phyloP scores from a whole-genome alignment of 2,888 invertebrate species.

The Epirrita christyi region DNA sequence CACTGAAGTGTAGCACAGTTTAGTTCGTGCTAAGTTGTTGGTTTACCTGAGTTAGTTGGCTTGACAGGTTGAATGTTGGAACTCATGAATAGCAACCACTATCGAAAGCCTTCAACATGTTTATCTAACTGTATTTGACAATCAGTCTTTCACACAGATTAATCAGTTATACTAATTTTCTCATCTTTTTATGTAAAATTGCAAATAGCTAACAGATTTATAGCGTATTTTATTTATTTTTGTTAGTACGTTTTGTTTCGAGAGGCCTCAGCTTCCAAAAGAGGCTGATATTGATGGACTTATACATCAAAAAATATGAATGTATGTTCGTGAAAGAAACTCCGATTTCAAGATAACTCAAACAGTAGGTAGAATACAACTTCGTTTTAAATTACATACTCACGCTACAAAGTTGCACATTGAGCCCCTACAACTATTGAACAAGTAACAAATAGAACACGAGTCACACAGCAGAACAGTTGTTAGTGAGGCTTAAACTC shows the following conservation, averaged over 20 bases:
- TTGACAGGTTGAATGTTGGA: slow-evolving; percentile 24
- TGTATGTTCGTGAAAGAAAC: no score
- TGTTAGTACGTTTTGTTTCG: no score
- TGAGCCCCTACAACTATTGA: no score
- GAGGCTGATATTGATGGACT: no score
- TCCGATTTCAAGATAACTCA: no score
- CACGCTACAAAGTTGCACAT: neutral
- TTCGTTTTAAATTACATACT: neutral
- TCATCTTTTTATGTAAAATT: no score
- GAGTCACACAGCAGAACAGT: slow-evolving; percentile 40
- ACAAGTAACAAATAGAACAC: slow-evolving; percentile 15
- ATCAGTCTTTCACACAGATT: slow-evolving; percentile 13
- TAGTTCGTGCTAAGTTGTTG: slow-evolving; percentile 31
- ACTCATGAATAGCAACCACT: slow-evolving; percentile 14
- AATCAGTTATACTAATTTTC: no score
- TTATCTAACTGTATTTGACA: slow-evolving; percentile 9
- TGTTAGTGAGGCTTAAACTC: slow-evolving; percentile 41
- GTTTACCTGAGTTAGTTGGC: slow-evolving; percentile 20
- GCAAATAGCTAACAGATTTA: no score
- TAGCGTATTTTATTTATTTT: no score
- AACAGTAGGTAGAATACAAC: no score
- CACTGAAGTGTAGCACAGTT: slow-evolving; percentile 11
- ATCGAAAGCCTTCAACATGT: slow-evolving; percentile 18
- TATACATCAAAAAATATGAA: no score
- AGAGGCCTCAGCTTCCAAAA: no score